Conservation (phyloP, 2,113 vertebrate genomes). For the Arvicanthis niloticus region DNA sequence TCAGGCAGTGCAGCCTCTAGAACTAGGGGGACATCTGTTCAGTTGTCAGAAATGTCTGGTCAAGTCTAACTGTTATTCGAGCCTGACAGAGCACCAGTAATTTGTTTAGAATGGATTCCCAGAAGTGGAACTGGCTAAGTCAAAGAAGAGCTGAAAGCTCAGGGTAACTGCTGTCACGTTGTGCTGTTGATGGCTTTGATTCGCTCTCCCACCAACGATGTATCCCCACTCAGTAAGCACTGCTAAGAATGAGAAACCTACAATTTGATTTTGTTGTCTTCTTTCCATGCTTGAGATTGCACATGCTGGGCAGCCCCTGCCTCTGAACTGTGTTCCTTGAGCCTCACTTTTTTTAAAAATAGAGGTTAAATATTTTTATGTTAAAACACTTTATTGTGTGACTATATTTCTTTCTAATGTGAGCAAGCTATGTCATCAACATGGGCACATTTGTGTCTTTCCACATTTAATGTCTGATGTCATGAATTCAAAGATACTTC, state of each 20-base stretch:
- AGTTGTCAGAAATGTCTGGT: not conserved
- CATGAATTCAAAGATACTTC: not conserved
- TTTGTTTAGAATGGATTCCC: not conserved
- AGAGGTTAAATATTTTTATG: not conserved
- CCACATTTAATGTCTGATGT: not conserved
- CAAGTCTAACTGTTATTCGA: not conserved
- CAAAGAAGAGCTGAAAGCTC: not conserved
- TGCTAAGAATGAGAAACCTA: not conserved
- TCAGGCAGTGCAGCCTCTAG: not conserved
- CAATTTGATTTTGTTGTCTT: not conserved
- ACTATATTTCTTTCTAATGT: not conserved
- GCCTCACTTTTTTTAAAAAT: not conserved
- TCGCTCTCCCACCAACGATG: not conserved
- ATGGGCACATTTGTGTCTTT: not conserved
- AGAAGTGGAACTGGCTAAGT: not conserved
- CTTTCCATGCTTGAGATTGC: not conserved
- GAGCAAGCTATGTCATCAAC: not conserved
- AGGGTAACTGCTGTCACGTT: not conserved
- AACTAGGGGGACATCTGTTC: slow-evolving; percentile 6
- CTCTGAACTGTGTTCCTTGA: not conserved
- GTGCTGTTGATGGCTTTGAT: not conserved
- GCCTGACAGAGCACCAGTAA: not conserved
- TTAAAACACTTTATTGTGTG: slow-evolving; percentile 5
- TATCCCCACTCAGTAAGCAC: not conserved
- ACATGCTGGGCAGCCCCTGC: not conserved